Base-by-base conservation (phyloP, 1,140 invertebrate species). In the Cardiocondyla obscurior region DNA sequence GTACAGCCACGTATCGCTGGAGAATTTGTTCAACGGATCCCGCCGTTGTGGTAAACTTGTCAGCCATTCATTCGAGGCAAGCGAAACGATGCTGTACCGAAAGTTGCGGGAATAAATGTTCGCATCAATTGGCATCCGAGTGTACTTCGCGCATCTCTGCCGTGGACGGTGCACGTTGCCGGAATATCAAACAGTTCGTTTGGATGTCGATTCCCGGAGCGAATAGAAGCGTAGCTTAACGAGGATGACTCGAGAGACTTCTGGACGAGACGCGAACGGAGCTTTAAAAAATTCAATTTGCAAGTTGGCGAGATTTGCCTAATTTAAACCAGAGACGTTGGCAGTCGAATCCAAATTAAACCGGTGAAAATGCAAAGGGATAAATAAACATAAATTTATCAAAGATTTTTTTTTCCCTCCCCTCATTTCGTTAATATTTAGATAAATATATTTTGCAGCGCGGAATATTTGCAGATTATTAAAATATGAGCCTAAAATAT, bases 161-260 rank as follows among this genome's bases (percentile, higher is more conserved):
- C 70, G 30, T 70, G 46, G 46, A 53, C 46, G 51, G 12, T 58
- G 16, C 25, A 28, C 33, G 36, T 22, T 4, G 10, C 10, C 53
- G 53, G 70, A 73, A 73, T 73, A 73, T 73, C 53, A 73, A 73
- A 10, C 36, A 73, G 51, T 73, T 73, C 70, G 53, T 73, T 73
- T 73, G 70, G 22, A 73, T 58, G 36, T 36, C 53, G 70, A 73
- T 73, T 73, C 25, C 36, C 22, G 33, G 33, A 51, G 57, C 16
- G 42, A 42, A 67, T 55, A 72, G 69, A 55, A 28, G 69, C 51
- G 33, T 30, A 57, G 51, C 51, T 73, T 73, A 73, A 73, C 70
- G 53, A 73, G 51, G 36, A 19, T 36, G 14, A 33, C n/a, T 70
- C 70, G 22, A 0, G 51, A 57, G 16, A 73, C 4, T 39, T 0